Evolutionary conservation across 2,113 vertebrate genomes (phyloP).

Genomic region (Thamnaconus septentrionalis): DNA sequence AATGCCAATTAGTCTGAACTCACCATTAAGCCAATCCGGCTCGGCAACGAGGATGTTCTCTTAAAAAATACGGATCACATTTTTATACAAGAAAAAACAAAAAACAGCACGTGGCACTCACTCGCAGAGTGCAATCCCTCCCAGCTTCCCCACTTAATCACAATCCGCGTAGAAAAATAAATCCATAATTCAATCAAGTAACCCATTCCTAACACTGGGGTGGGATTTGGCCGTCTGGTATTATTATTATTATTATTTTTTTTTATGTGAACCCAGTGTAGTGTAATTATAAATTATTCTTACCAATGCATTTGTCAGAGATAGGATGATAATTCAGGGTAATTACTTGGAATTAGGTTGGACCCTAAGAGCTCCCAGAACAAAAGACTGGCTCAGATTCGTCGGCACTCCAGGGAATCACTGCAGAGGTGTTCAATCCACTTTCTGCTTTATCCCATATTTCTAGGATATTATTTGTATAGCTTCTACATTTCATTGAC

Average conservation of each 20-base stretch:
- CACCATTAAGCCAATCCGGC: constrained; percentile 8
- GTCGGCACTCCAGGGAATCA: not conserved
- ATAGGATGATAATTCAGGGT: constrained; percentile 24
- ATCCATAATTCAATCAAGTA: constrained; percentile 63
- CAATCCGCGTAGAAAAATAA: constrained; percentile 39
- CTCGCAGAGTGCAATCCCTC: constrained; percentile 25
- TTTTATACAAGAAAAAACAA: constrained; percentile 5
- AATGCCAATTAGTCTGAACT: constrained; percentile 15
- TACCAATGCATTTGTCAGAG: constrained; percentile 41
- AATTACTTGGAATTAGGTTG: constrained; percentile 40
- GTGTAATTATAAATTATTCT: constrained; percentile 54
- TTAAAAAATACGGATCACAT: constrained; percentile 3
- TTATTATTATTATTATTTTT: constrained; percentile 11
- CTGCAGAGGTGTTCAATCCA: no score
- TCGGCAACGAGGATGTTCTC: constrained; percentile 3
- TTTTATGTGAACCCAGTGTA: constrained; percentile 7
- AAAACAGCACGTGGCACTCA: constrained; percentile 20
- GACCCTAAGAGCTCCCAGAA: constrained; percentile 15
- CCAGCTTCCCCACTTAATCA: constrained; percentile 28
- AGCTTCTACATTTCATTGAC: no score
- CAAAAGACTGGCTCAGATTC: constrained; percentile 9
- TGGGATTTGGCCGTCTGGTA: not conserved
- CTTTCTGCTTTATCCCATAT: no score
- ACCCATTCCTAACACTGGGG: constrained; percentile 30
- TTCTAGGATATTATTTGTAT: no score